phyloP scores from a whole-genome alignment of 1,140 invertebrate genomes.

The Papilio glaucus region DNA sequence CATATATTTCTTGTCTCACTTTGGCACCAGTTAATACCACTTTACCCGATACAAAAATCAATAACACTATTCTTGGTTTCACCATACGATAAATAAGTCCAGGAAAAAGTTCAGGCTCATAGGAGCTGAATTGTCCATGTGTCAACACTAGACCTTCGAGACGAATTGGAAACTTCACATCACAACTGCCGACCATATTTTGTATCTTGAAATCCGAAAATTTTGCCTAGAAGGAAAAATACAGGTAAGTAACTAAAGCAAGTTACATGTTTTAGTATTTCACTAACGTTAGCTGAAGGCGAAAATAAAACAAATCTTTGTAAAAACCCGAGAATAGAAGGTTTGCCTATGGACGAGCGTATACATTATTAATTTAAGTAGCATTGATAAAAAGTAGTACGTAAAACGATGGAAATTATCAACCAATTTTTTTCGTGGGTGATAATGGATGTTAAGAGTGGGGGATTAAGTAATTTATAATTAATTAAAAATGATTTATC shows the following conservation, averaged over 20 bases:
- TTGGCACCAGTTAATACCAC: constrained; percentile 99
- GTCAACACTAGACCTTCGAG: constrained; percentile 98
- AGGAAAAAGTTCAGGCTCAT: constrained; percentile 97
- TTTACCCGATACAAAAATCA: constrained; percentile 99
- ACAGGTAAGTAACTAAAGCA: background rate
- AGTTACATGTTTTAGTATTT: background rate
- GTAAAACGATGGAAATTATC: too few species aligned
- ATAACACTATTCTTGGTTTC: constrained; percentile 98
- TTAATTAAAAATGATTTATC: too few species aligned
- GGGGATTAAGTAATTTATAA: too few species aligned
- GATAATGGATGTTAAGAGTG: too few species aligned
- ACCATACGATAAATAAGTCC: constrained; percentile 99
- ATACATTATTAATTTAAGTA: too few species aligned
- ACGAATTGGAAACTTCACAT: constrained; percentile 99
- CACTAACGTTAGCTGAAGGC: too few species aligned
- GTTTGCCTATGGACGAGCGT: too few species aligned
- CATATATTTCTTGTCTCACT: constrained; percentile 98
- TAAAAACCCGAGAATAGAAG: too few species aligned
- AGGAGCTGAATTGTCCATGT: constrained; percentile 98
- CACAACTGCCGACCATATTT: constrained; percentile 99
- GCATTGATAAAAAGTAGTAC: too few species aligned
- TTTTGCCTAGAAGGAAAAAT: constrained; percentile 91
- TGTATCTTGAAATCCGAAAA: constrained; percentile 99
- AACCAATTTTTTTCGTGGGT: too few species aligned
- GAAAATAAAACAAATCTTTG: too few species aligned